phyloP scores from a whole-genome alignment of 2,113 vertebrate genomes.

The Lamprologus speciosus region DNA sequence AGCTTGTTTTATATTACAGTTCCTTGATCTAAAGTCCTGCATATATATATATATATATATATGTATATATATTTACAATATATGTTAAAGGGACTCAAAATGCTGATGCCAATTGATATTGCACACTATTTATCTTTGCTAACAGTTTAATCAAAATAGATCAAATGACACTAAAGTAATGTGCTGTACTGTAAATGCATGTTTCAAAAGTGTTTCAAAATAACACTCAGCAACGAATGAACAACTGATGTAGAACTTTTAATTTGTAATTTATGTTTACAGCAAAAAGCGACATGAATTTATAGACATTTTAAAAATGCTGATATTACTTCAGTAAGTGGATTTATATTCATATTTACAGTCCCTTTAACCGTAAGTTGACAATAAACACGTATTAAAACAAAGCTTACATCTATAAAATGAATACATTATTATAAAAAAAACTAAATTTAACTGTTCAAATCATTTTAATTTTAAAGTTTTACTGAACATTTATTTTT shows the following conservation, averaged over 20 bases:
- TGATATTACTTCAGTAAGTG: conserved; percentile 83
- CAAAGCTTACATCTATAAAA: conserved; percentile 83
- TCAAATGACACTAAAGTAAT: conserved; percentile 28
- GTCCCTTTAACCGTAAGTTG: conserved; percentile 99
- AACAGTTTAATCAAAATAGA: conserved; percentile 76
- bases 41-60: conserved; percentile 75
- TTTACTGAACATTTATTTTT: conserved; percentile 96
- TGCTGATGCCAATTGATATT: conserved; percentile 89
- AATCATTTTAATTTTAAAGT: conserved; percentile 86
- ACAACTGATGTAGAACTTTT: conserved; percentile 65
- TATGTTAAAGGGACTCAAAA: conserved; percentile 99
- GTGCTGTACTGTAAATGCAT: neutral
- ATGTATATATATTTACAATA: conserved; percentile 84
- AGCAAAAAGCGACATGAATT: conserved; percentile 82
- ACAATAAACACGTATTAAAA: conserved; percentile 91
- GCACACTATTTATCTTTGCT: conserved; percentile 91
- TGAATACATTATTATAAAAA: conserved; percentile 94
- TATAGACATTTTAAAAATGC: conserved; percentile 88
- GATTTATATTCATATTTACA: conserved; percentile 96
- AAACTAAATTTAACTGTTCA: conserved; percentile 90
- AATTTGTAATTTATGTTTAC: conserved; percentile 90
- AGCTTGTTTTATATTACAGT: conserved; percentile 79
- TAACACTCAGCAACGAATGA: conserved; percentile 39
- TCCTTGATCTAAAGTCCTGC: conserved; percentile 78
- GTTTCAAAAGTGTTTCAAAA: conserved; percentile 51